Evolutionary conservation across 2,113 vertebrate genomes (phyloP).

Genomic region (Thermophis baileyi): DNA sequence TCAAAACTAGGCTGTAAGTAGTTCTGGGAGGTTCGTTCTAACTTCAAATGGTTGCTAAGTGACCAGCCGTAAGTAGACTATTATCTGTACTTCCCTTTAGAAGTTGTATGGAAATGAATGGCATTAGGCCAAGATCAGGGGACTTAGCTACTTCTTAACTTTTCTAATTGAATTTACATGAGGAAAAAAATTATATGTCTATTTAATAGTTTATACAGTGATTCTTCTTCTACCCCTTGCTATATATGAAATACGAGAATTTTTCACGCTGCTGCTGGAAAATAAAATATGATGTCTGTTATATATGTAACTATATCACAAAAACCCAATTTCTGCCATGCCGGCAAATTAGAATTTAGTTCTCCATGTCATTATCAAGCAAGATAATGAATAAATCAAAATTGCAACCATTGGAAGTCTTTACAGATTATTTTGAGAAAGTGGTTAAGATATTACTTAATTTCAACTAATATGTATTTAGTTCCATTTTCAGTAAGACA

Average conservation of each 20-base stretch:
- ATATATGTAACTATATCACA: not conserved
- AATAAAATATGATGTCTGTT: not conserved
- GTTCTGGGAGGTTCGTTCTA: not conserved
- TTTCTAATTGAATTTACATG: not conserved
- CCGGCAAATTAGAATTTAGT: not conserved
- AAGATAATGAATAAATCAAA: constrained; percentile 17
- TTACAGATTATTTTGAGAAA: not conserved
- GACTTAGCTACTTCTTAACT: not conserved
- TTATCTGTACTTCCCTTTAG: not conserved
- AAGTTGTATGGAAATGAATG: not conserved
- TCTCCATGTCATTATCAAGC: not conserved
- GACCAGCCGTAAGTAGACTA: not conserved
- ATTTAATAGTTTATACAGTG: not conserved
- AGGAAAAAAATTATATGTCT: not conserved
- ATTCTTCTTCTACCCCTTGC: not conserved
- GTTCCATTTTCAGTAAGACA: constrained; percentile 18
- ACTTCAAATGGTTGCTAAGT: not conserved
- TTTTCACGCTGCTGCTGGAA: not conserved
- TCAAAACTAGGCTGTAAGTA: not conserved
- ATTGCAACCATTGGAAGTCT: not conserved
- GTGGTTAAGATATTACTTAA: constrained; percentile 11
- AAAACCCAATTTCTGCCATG: not conserved
- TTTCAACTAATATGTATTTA: not conserved
- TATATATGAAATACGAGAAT: not conserved
- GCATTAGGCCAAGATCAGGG: not conserved